Evolutionary conservation across 2,888 invertebrate genomes (phyloP).

Genomic region (Teleiodes luculella): DNA sequence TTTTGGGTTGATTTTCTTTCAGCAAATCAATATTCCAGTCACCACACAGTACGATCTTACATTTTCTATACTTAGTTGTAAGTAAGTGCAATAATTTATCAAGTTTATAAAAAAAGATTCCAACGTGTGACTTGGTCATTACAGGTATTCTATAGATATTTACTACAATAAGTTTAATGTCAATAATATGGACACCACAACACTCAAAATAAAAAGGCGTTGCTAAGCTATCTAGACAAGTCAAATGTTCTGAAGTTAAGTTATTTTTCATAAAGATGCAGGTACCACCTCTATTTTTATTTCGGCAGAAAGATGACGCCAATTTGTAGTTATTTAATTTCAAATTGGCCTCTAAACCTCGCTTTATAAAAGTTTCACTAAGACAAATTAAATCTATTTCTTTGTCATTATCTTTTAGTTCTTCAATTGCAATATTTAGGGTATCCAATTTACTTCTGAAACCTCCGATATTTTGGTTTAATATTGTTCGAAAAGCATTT

Average conservation of each 20-base stretch:
- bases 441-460: too few species aligned
- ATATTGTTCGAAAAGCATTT: too few species aligned
- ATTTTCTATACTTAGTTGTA: neutral
- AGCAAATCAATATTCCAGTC: slow-evolving; percentile 13
- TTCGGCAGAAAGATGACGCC: slow-evolving; percentile 3
- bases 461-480: too few species aligned
- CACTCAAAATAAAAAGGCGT: slow-evolving; percentile 9
- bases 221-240: neutral
- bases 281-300: slow-evolving; percentile 9
- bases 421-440: too few species aligned
- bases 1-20: too few species aligned
- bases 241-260: neutral
- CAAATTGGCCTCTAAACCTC: slow-evolving; percentile 5
- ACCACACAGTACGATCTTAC: slow-evolving; percentile 12
- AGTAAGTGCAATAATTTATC: slow-evolving; percentile 6
- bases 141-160: slow-evolving; percentile 12
- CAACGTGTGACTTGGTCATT: neutral
- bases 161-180: neutral
- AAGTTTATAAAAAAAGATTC: slow-evolving; percentile 13
- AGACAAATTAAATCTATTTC: slow-evolving; percentile 11
- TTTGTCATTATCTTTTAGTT: too few species aligned
- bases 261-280: slow-evolving; percentile 2
- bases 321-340: slow-evolving; percentile 9
- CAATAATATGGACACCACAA: slow-evolving; percentile 6
- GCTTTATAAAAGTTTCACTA: slow-evolving; percentile 8